Percentiles rank a stretch among this genome's conserved stretches.
Evolutionary conservation across 2,113 vertebrate species (phyloP).

Genomic region (Manacus vitellinus): DNA sequence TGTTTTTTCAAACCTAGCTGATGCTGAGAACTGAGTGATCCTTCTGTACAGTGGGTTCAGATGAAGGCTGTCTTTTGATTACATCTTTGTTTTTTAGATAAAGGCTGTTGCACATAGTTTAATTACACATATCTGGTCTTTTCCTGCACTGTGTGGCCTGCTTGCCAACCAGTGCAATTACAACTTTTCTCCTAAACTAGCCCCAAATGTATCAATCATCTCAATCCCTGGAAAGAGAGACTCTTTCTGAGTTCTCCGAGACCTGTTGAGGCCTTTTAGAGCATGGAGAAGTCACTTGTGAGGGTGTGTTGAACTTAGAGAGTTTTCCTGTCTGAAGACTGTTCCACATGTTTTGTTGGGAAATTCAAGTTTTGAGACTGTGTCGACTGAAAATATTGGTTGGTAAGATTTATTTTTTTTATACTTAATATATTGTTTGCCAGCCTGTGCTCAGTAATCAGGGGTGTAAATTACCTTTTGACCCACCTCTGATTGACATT

Average conservation of each 20-base stretch:
- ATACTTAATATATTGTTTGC: neutral
- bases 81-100: neutral
- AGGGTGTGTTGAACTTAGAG: neutral
- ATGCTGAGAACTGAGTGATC: neutral
- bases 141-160: neutral
- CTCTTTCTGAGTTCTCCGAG: neutral
- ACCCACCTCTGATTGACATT: neutral
- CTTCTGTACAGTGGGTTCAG: neutral
- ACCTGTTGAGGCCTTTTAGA: neutral
- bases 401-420: neutral
- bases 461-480: neutral
- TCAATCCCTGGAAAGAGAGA: neutral
- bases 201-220: neutral
- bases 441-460: neutral
- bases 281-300: neutral
- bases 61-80: neutral
- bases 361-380: neutral
- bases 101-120: neutral
- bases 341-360: fast-evolving
- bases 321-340: fast-evolving
- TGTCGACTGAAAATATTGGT: neutral
- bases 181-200: neutral
- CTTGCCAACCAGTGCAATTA: neutral
- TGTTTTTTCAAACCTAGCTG: neutral
- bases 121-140: neutral